Evolutionary conservation across 2,888 invertebrate species (phyloP), one percentile per base, ranked within the genome.

Genomic region (Oeneis ivallda): DNA sequence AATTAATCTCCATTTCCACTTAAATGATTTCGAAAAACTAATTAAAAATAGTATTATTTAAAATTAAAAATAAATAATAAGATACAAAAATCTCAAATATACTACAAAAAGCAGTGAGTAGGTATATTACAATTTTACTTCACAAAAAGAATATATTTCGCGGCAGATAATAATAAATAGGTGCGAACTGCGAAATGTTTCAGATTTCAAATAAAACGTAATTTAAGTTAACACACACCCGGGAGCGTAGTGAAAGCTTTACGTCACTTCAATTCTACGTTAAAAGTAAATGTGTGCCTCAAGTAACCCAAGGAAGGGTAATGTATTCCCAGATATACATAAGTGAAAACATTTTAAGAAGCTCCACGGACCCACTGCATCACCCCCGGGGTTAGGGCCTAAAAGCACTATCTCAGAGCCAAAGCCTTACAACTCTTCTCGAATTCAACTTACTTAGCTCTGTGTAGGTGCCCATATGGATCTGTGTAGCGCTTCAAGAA

Each of bases 341-440:
- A 88, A 89, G 92, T 89, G 91, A 89, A 90, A 89, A 92, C 91
- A 89, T 91, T 92, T 92, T 91, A 91, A 91, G 89, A 90, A 90
- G 89, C 90, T 90, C 89, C 81, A 82, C 89, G 90, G 90, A 87
- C 89, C 85, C 85, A 82, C 89, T 89, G 90, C 89, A 87, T 86
- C 89, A 90, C 92, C 92, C 90, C 84, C 83, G 92, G 92, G 92
- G 91, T 89, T 90, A 90, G 88, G 89, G 90, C 92, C 92, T 92
- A 92, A 92, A 92, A 92, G 92, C 92, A 92, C 92, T 92, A 92
- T 92, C 92, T 89, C 88, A 76, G 80, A 90, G 89, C 88, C 90
- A 90, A 91, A 91, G 92, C 91, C 88, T 89, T 90, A 91, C 91
- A 92, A 91, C 90, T 92, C 92, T 89, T 89, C 92, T 90, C 89